Evolutionary conservation across 2,797 vertebrate species (phyloP), one percentile per base, ranked within the genome.

Genomic region (Poeciliopsis presidionis): DNA sequence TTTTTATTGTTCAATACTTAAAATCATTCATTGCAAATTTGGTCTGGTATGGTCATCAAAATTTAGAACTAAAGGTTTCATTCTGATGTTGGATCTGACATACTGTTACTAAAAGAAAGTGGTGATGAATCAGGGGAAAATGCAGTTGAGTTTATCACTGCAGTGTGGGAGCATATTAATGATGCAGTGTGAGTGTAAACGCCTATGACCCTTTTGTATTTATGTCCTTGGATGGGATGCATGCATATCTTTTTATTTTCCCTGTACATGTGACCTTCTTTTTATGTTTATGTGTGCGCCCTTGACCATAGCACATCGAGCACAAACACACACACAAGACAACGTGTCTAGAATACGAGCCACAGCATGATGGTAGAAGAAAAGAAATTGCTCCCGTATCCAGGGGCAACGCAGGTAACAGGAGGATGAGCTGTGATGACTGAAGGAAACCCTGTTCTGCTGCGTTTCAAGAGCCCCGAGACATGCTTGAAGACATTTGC

Each of bases 351-450:
- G 90, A 88, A 90, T 91, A 82, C 83, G 53, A 89, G 77, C 78
- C 84, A 78, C 43, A 11, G 18, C 74, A 49, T 61, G 82, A 89
- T 75, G 61, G 82, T 65, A 72, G 71, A 46, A 78, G 81, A 77
- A 76, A 65, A 36, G 83, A 77, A 82, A 82, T 70, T 25, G 2
- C 69, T 76, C 65, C 74, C 1, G 88, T 93, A 87, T 82, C 91
- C 88, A 87, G 74, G 89, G 86, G 91, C 90, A 91, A 91, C 90
- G 3, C 78, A 87, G 90, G 88, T 88, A 89, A 88, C 84, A 74
- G 79, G 81, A 81, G 89, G 73, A 82, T 78, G 74, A 81, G 74
- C 33, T 7, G 57, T 1, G 16, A 30, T 25, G 72, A 73, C 57
- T 83, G 9, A 28, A 51, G 76, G 81, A 79, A 80, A 12, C 45